Conservation (phyloP, 2,113 vertebrate species). For the Nycticebus coucang region DNA sequence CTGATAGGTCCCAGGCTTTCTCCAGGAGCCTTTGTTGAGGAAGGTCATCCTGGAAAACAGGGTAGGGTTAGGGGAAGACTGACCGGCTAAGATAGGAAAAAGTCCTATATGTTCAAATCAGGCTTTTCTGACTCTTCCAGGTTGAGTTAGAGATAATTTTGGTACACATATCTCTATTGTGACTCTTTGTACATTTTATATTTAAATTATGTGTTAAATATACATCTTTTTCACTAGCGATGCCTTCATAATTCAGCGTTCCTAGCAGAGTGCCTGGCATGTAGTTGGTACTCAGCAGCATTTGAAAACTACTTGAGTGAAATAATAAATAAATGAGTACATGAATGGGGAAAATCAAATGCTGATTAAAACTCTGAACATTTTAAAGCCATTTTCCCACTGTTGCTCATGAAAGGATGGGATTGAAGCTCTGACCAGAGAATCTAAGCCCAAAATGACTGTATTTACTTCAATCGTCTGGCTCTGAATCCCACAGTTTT, state of each 20-base stretch:
- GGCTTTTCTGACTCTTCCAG: background rate
- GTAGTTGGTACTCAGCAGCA: background rate
- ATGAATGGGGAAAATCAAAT: background rate
- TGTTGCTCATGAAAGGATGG: background rate
- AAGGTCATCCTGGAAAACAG: background rate
- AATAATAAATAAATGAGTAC: background rate
- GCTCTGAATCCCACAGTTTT: background rate
- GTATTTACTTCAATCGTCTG: background rate
- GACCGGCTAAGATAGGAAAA: rapidly evolving
- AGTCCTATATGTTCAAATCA: no score
- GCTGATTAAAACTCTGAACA: background rate
- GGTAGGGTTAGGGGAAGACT: background rate
- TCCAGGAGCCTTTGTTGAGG: background rate
- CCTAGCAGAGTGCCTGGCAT: background rate
- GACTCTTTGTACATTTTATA: background rate
- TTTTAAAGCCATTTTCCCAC: background rate
- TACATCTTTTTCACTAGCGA: background rate
- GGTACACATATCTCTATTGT: background rate
- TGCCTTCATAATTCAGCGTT: background rate
- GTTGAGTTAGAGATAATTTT: background rate
- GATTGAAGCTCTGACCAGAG: background rate
- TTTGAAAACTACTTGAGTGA: background rate
- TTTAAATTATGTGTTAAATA: background rate
- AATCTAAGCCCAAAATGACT: background rate
- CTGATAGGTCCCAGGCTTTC: background rate